These are phyloP conservation scores for Physella acuta DNA, from an alignment of 1,140 invertebrate genomes.

Conservation along the genomic window DNA sequence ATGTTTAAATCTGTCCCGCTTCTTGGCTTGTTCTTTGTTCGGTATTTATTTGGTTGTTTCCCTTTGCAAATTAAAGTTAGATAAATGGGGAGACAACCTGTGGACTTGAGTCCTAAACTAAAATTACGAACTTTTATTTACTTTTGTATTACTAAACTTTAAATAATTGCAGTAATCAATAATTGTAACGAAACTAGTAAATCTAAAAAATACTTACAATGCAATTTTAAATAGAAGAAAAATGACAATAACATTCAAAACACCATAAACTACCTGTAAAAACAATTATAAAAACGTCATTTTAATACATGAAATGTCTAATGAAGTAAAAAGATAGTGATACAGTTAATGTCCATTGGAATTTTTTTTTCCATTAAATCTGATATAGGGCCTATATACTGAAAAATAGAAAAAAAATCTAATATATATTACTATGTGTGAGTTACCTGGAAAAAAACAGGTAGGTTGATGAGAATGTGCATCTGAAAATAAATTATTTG, in stretches of 20 bases:
- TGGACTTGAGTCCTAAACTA: not conserved
- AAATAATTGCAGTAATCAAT: not conserved
- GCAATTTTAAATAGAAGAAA: not conserved
- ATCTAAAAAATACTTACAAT: not conserved
- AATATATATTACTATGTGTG: too few relatives aligned
- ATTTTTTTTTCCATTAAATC: not conserved
- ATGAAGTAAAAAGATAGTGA: not conserved
- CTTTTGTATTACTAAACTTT: not conserved
- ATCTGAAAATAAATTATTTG: too few relatives aligned
- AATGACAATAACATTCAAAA: not conserved
- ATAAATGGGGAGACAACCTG: not conserved
- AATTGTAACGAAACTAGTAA: too few relatives aligned
- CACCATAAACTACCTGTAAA: not conserved
- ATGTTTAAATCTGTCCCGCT: not conserved
- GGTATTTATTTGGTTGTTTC: not conserved
- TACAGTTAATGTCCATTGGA: not conserved
- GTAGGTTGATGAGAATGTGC: too few relatives aligned
- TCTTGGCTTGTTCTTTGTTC: not conserved
- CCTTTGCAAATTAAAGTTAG: not conserved
- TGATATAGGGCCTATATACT: not conserved
- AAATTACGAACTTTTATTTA: not conserved
- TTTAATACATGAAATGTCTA: not conserved
- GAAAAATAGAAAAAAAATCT: too few relatives aligned
- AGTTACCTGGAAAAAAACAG: too few relatives aligned
- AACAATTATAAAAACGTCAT: not conserved